phyloP scores from a whole-genome alignment of 2,888 invertebrate species.

The Agonopterix subpropinquella region DNA sequence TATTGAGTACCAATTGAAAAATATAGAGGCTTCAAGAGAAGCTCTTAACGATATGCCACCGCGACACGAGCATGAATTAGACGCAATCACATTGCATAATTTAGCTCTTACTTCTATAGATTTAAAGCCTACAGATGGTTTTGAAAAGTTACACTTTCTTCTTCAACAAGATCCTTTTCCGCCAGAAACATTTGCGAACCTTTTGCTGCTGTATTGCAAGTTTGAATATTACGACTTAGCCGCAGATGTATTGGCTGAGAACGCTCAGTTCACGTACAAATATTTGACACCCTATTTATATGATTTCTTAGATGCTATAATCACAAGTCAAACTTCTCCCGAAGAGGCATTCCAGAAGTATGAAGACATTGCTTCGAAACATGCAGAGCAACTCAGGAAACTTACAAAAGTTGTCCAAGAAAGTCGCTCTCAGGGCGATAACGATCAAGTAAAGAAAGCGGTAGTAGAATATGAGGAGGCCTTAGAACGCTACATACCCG shows the following conservation, averaged over 20 bases:
- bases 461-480: conserved; percentile 94
- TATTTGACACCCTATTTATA: conserved; percentile 95
- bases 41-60: conserved; percentile 94
- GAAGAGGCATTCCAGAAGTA: conserved; percentile 97
- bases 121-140: conserved; percentile 91
- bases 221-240: conserved; percentile 98
- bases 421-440: conserved; percentile 90
- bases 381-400: conserved; percentile 92
- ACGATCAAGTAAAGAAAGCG: conserved; percentile 91
- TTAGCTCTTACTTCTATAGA: conserved; percentile 95
- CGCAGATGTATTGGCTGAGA: conserved; percentile 98
- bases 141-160: conserved; percentile 89
- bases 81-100: conserved; percentile 98
- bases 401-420: conserved; percentile 96
- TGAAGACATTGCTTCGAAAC: conserved; percentile 93
- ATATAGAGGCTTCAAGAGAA: conserved; percentile 89
- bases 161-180: conserved; percentile 97
- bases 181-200: conserved; percentile 97
- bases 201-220: conserved; percentile 95
- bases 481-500: conserved; percentile 94
- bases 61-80: conserved; percentile 96
- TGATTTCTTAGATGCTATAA: conserved; percentile 96
- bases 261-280: conserved; percentile 96
- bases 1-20: conserved; percentile 91
- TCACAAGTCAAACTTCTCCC: conserved; percentile 97